These are phyloP conservation scores for Chelonus formosanus DNA, from an alignment of 2,888 invertebrate genomes.

Conservation along the genomic window DNA sequence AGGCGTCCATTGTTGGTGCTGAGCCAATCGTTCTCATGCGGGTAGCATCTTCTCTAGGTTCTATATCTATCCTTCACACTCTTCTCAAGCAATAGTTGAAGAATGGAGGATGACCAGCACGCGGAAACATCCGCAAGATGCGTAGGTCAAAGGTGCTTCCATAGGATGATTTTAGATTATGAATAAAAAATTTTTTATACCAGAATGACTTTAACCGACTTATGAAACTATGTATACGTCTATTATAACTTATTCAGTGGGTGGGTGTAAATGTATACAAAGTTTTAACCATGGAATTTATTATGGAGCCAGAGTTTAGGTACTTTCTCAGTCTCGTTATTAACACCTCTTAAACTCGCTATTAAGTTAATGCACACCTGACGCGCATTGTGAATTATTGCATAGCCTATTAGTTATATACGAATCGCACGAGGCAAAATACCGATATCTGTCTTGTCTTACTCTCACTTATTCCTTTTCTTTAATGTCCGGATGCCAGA, in stretches of 20 bases:
- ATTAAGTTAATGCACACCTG: constrained; percentile 44
- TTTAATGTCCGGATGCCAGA: constrained; percentile 7
- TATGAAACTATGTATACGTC: neutral
- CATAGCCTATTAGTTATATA: constrained; percentile 41
- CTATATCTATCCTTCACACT: constrained; percentile 1
- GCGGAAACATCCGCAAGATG: constrained; percentile 48
- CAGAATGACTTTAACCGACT: constrained; percentile 3
- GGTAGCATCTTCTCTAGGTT: constrained; percentile 6
- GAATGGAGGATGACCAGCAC: constrained; percentile 35
- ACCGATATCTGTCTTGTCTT: constrained; percentile 13
- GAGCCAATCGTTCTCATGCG: constrained; percentile 28
- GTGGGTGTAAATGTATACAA: neutral
- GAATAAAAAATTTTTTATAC: neutral
- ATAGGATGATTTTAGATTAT: neutral
- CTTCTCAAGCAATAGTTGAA: neutral
- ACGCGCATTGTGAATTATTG: constrained; percentile 43
- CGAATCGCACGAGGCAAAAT: constrained; percentile 33
- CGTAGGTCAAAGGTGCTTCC: constrained; percentile 45
- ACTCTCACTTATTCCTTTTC: constrained; percentile 2
- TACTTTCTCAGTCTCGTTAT: constrained; percentile 34
- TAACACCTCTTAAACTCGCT: constrained; percentile 42
- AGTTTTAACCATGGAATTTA: constrained; percentile 2
- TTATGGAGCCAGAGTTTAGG: constrained; percentile 13
- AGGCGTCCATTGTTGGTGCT: constrained; percentile 32
- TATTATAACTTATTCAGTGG: constrained; percentile 1